These are phyloP conservation scores for Stenodera caucasica DNA, from an alignment of 2,888 invertebrate genomes.

Conservation along the genomic window DNA sequence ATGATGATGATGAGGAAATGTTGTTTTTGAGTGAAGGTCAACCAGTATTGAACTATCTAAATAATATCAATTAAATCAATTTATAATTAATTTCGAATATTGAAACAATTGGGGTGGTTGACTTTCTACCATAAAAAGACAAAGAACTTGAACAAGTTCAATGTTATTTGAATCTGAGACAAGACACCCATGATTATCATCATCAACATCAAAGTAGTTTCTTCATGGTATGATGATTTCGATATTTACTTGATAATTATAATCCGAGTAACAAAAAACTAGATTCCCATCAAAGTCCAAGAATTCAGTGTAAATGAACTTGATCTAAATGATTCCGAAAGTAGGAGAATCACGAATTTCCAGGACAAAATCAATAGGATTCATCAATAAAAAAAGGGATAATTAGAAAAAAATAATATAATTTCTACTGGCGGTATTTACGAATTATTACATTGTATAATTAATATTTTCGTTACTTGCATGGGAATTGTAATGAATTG, in stretches of 20 bases:
- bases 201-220: neutral
- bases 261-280: neutral
- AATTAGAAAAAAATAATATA: conserved; percentile 48
- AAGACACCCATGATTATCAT: neutral
- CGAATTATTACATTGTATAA: conserved; percentile 41
- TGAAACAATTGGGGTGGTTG: neutral
- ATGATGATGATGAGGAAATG: too few relatives aligned
- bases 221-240: neutral
- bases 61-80: too few relatives aligned
- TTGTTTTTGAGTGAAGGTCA: neutral
- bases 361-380: too few relatives aligned
- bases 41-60: too few relatives aligned
- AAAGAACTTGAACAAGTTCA: too few relatives aligned
- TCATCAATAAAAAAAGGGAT: conserved; percentile 38
- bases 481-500: conserved; percentile 36
- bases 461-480: conserved; percentile 46
- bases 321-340: too few relatives aligned
- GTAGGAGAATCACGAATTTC: conserved; percentile 6
- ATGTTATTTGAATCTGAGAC: neutral
- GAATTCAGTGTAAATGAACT: conserved; percentile 10
- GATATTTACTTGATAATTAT: neutral
- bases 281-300: neutral
- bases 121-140: neutral
- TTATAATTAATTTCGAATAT: too few relatives aligned
- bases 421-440: conserved; percentile 49